phyloP scores from a whole-genome alignment of 2,113 vertebrate species.

The Panthera uncia region DNA sequence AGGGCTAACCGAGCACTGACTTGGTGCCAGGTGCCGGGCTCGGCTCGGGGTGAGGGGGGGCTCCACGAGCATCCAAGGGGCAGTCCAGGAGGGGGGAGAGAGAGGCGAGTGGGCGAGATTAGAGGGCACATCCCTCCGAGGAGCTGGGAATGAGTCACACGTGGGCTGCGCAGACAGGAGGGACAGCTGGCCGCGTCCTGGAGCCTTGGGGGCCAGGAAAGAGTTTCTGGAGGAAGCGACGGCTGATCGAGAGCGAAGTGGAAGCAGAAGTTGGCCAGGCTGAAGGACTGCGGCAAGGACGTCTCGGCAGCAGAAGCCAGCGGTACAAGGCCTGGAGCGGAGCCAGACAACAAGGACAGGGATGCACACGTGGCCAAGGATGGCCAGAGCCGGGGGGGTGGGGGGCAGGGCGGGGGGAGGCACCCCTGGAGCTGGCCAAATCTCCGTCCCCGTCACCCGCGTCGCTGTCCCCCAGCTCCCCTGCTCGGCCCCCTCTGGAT shows the following conservation, averaged over 20 bases:
- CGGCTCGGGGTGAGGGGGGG: background rate
- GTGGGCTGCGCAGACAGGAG: background rate
- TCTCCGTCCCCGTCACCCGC: background rate
- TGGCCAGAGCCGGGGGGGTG: too few relatives aligned
- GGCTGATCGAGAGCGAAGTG: background rate
- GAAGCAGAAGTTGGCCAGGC: background rate
- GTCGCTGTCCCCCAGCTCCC: background rate
- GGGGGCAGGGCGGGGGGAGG: fast-evolving
- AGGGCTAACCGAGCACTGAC: background rate
- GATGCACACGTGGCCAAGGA: background rate
- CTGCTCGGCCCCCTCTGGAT: background rate
- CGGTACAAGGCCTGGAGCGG: background rate
- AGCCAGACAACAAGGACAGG: background rate
- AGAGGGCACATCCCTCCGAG: background rate
- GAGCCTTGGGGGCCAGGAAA: background rate
- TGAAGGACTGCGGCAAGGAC: background rate
- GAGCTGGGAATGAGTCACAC: fast-evolving
- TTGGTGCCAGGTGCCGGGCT: background rate
- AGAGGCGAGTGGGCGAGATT: background rate
- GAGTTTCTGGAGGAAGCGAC: background rate
- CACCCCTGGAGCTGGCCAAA: background rate
- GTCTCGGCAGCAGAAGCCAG: background rate
- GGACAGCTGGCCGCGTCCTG: background rate
- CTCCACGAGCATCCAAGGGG: background rate
- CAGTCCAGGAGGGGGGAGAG: background rate